Conservation (phyloP, 2,888 invertebrate species). For the Lapara coniferarum region DNA sequence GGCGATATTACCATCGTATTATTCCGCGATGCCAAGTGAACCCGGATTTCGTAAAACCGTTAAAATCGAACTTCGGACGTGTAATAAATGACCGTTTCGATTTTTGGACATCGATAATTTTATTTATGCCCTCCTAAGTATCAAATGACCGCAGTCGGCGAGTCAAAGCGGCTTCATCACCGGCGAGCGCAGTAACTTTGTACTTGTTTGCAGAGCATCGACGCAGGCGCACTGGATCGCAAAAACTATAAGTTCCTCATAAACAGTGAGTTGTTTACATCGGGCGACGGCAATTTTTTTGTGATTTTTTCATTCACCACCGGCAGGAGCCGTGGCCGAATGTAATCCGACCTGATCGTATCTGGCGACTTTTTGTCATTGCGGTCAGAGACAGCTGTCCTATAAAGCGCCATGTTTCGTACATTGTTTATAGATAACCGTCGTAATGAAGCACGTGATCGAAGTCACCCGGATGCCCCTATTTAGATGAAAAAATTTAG, state of each 20-base stretch:
- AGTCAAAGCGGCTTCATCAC: slow-evolving; percentile 51
- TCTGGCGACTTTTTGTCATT: slow-evolving; percentile 76
- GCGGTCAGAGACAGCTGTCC: slow-evolving; percentile 80
- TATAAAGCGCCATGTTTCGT: slow-evolving; percentile 64
- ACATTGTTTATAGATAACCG: slow-evolving; percentile 69
- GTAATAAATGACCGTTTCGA: slow-evolving; percentile 44
- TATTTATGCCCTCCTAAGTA: slow-evolving; percentile 56
- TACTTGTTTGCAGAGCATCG: slow-evolving; percentile 53
- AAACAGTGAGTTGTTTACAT: slow-evolving; percentile 71
- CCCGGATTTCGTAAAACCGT: slow-evolving; percentile 45
- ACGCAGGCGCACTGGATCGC: slow-evolving; percentile 50
- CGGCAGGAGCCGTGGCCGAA: slow-evolving; percentile 66
- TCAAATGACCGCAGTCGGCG: slow-evolving; percentile 54
- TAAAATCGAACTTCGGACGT: slow-evolving; percentile 46
- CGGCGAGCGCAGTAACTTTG: slow-evolving; percentile 42
- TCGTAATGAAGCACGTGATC: slow-evolving; percentile 44
- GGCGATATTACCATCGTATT: slow-evolving; percentile 81
- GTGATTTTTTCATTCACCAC: slow-evolving; percentile 60
- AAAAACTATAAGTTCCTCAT: slow-evolving; percentile 63
- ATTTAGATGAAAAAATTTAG: not conserved
- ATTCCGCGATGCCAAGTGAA: slow-evolving; percentile 54
- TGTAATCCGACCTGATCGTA: slow-evolving; percentile 82
- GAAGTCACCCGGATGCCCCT: slow-evolving; percentile 19
- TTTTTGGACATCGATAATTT: slow-evolving; percentile 58
- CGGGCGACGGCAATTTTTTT: slow-evolving; percentile 56